Conservation (phyloP, 2,888 invertebrate genomes). For the Zygothrica quintamaculata region DNA sequence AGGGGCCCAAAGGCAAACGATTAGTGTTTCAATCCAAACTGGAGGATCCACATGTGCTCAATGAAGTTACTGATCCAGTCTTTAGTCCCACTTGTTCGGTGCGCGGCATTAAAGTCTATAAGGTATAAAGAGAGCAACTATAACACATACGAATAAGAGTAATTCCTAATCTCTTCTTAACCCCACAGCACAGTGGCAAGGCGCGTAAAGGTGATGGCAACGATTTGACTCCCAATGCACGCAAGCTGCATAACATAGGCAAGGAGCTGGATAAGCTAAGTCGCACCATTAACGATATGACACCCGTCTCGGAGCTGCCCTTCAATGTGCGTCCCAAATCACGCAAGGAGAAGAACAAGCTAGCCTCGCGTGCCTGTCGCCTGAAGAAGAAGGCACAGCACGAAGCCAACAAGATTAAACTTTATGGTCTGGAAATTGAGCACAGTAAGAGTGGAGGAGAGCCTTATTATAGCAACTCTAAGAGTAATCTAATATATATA, state of each 20-base stretch:
- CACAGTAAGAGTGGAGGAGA: no score
- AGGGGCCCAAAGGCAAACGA: constrained; percentile 98
- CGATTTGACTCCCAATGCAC: constrained; percentile 97
- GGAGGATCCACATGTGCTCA: constrained; percentile 95
- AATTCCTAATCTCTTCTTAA: constrained; percentile 7
- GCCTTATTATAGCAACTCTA: no score
- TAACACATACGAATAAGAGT: no score
- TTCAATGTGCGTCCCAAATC: constrained; percentile 95
- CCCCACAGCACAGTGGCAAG: constrained; percentile 89
- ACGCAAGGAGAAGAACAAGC: constrained; percentile 98
- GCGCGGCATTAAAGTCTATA: constrained; percentile 92
- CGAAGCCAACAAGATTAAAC: constrained; percentile 98
- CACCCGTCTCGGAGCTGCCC: constrained; percentile 96
- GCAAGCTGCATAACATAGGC: constrained; percentile 95
- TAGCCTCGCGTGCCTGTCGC: constrained; percentile 97
- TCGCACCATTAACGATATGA: constrained; percentile 97
- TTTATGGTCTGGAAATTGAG: constrained; percentile 96
- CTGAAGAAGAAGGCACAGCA: constrained; percentile 99
- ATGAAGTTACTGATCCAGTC: constrained; percentile 97
- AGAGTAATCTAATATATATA: no score
- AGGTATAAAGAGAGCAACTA: no score
- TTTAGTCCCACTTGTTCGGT: constrained; percentile 96
- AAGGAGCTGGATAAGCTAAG: constrained; percentile 96
- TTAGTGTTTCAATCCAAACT: constrained; percentile 92
- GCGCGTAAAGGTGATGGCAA: constrained; percentile 98